Evolutionary conservation across 2,888 invertebrate species (phyloP).

Genomic region (Pollenia labialis): DNA sequence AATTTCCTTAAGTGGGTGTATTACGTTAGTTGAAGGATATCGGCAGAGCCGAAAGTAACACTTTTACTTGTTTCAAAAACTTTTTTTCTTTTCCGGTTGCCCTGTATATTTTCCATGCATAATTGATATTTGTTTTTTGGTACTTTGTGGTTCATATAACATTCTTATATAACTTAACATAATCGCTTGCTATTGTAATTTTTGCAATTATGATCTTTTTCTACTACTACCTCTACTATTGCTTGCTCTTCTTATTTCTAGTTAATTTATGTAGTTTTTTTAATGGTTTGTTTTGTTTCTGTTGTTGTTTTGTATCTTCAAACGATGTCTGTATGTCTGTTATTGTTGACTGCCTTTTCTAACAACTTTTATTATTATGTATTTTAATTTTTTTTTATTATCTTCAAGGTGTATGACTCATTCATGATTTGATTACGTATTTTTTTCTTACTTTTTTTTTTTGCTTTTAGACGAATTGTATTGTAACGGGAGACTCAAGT

Average conservation of each 20-base stretch:
- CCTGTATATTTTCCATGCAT: conserved; percentile 23
- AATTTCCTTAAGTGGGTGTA: no score
- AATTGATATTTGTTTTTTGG: background rate
- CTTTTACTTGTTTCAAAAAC: no score
- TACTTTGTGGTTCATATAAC: conserved; percentile 7
- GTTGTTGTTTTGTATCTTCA: background rate
- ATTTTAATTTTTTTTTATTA: conserved; percentile 20
- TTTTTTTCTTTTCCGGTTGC: background rate
- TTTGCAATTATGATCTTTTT: background rate
- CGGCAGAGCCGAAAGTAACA: no score
- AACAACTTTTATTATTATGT: conserved; percentile 30
- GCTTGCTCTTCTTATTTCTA: conserved; percentile 2
- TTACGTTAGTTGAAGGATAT: no score
- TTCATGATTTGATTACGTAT: conserved; percentile 56
- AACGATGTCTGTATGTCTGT: conserved; percentile 4
- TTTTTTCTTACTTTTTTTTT: conserved; percentile 23
- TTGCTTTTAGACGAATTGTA: conserved; percentile 17
- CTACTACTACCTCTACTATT: background rate
- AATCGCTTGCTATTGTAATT: conserved; percentile 7
- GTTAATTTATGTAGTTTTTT: conserved; percentile 32
- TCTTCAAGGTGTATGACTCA: conserved; percentile 61
- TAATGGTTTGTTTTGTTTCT: conserved; percentile 6
- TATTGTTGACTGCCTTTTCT: conserved; percentile 13
- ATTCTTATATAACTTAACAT: background rate
- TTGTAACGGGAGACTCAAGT: no score